A percentile compares a stretch with the other conserved stretches of the same genome.
These are phyloP conservation scores for Carassius carassius DNA, from an alignment of 2,113 vertebrate species.

Conservation along the genomic window DNA sequence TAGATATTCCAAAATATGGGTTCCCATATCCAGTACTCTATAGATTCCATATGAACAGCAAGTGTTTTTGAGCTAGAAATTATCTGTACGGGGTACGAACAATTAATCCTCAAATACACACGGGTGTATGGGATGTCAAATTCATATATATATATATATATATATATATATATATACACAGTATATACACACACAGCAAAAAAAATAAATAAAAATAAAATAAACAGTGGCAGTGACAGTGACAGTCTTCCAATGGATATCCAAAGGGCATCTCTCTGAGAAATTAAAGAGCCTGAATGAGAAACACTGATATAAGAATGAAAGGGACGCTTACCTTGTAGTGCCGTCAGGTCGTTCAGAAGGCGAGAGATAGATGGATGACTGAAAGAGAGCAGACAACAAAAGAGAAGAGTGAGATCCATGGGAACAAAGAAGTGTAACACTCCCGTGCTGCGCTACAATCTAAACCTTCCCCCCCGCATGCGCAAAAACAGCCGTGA, in stretches of 20 bases:
- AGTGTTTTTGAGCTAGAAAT: neutral
- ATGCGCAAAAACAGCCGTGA: conserved; percentile 41
- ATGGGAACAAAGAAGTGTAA: conserved; percentile 71
- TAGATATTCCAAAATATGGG: neutral
- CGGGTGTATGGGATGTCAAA: neutral
- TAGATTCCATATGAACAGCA: conserved; percentile 4
- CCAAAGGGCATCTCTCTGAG: neutral
- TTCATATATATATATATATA: neutral
- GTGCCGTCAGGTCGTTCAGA: conserved; percentile 86
- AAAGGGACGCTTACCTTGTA: conserved; percentile 81
- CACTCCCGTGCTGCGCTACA: conserved; percentile 65
- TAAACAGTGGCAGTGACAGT: neutral
- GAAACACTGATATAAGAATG: conserved; percentile 34
- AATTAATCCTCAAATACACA: conserved; percentile 9
- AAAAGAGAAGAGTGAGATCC: conserved; percentile 73
- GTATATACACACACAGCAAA: conserved; percentile 26
- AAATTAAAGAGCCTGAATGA: conserved; percentile 20
- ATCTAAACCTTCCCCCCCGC: conserved; percentile 68
- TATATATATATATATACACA: too few species aligned
- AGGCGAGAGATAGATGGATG: conserved; percentile 84
- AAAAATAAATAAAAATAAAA: neutral
- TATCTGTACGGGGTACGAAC: neutral
- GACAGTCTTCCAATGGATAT: neutral
- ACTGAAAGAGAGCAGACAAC: conserved; percentile 79
- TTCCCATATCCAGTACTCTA: neutral